phyloP scores from a whole-genome alignment of 2,113 vertebrate species.

The Daphoenositta chrysoptera region DNA sequence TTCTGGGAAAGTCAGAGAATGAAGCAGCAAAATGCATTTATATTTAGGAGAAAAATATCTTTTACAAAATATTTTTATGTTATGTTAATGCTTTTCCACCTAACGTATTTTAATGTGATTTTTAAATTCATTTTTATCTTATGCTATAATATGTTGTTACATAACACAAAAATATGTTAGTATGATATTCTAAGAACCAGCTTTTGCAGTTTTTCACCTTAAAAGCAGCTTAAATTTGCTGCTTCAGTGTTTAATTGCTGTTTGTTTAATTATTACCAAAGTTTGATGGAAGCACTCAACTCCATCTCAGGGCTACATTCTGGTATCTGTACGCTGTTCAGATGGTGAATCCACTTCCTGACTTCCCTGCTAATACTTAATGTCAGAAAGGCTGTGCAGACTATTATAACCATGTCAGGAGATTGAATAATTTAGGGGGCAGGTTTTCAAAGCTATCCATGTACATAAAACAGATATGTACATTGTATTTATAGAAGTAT shows the following conservation, averaged over 20 bases:
- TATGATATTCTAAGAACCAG: not conserved
- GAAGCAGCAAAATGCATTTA: not conserved
- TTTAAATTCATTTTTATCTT: not conserved
- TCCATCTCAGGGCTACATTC: not conserved
- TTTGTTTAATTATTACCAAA: too few species aligned
- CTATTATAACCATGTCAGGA: not conserved
- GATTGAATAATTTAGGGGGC: not conserved
- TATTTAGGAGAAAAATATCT: not conserved
- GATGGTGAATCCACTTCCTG: not conserved
- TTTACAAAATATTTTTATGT: not conserved
- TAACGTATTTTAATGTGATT: slow-evolving; percentile 5
- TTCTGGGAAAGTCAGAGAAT: not conserved
- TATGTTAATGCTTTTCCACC: not conserved
- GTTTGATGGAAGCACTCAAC: not conserved
- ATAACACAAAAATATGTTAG: not conserved
- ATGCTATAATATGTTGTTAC: not conserved
- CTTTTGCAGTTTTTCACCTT: not conserved
- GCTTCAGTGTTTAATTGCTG: slow-evolving; percentile 10
- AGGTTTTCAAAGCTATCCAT: slow-evolving; percentile 4
- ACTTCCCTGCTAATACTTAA: not conserved
- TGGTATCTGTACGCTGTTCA: not conserved
- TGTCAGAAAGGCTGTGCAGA: not conserved
- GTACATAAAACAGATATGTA: not conserved
- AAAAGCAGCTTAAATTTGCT: not conserved
- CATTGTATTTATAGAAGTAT: not conserved